These are phyloP conservation scores for Dendrolimus houi DNA, from an alignment of 2,888 invertebrate species.

Conservation along the genomic window DNA sequence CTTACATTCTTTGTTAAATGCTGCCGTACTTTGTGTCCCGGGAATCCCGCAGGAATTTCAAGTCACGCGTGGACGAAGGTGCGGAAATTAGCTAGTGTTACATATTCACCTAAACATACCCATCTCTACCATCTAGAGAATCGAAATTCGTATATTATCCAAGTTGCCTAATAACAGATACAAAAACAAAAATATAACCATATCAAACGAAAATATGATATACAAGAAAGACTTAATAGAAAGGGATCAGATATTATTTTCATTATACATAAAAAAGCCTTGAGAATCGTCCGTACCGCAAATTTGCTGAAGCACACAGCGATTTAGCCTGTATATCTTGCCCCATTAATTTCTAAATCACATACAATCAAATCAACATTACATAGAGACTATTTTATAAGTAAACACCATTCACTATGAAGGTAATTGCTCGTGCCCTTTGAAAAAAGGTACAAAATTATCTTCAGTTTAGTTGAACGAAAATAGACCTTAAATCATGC, in stretches of 20 bases:
- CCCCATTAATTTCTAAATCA: conserved; percentile 6
- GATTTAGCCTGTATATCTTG: neutral
- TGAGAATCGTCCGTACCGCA: neutral
- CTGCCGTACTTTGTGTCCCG: too few species aligned
- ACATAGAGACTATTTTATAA: conserved; percentile 4
- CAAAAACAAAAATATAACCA: too few species aligned
- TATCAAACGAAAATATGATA: too few species aligned
- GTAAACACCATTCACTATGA: conserved; percentile 4
- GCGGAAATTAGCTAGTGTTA: too few species aligned
- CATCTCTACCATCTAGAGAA: too few species aligned
- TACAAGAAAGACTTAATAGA: neutral
- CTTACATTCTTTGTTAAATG: too few species aligned
- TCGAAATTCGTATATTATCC: too few species aligned
- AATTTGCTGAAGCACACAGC: neutral
- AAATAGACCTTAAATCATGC: neutral
- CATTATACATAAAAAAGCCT: neutral
- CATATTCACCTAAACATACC: too few species aligned
- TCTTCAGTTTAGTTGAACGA: neutral
- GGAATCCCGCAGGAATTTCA: too few species aligned
- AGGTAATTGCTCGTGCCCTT: conserved; percentile 6
- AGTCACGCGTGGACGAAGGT: too few species aligned
- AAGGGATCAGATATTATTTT: neutral
- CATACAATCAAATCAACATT: conserved; percentile 8
- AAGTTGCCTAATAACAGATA: too few species aligned
- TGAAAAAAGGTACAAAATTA: conserved; percentile 1